A percentile compares a stretch with the other conserved stretches of the same genome.
These are phyloP conservation scores for Conomelus anceps DNA, from an alignment of 2,888 invertebrate species.

Conservation along the genomic window DNA sequence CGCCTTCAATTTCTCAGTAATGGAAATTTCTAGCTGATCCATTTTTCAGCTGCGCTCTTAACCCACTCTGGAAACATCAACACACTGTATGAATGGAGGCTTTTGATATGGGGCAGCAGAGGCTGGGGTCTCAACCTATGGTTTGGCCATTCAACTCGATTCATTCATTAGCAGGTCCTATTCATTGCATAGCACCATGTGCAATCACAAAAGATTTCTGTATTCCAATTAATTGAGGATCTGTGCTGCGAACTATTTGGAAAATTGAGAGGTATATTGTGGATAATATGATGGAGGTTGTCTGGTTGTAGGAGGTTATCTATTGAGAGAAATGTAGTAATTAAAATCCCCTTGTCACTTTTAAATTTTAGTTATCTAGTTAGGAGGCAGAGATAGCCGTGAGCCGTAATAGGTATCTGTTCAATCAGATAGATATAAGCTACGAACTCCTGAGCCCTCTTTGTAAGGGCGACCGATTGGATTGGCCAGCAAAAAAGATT, in stretches of 20 bases:
- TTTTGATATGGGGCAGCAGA: not conserved
- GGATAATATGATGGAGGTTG: too few relatives aligned
- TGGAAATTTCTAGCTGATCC: not conserved
- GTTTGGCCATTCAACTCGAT: not conserved
- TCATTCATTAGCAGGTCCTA: not conserved
- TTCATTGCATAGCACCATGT: not conserved
- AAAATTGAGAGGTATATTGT: not conserved
- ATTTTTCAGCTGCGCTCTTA: not conserved
- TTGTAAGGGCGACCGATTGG: too few relatives aligned
- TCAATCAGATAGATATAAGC: too few relatives aligned
- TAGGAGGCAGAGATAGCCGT: too few relatives aligned
- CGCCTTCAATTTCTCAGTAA: not conserved
- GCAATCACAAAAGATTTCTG: not conserved
- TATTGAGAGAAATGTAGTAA: not conserved
- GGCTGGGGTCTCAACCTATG: not conserved
- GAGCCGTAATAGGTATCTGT: too few relatives aligned
- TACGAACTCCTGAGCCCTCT: too few relatives aligned
- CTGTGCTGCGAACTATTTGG: not conserved
- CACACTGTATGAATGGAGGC: not conserved
- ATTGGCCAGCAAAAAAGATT: too few relatives aligned
- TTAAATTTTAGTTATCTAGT: too few relatives aligned
- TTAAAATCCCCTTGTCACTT: too few relatives aligned
- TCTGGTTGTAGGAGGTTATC: too few relatives aligned
- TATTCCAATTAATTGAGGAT: not conserved
- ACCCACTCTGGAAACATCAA: not conserved